Evolutionary conservation across 1,140 invertebrate species (phyloP).

Genomic region (Drosophila ercepeae): DNA sequence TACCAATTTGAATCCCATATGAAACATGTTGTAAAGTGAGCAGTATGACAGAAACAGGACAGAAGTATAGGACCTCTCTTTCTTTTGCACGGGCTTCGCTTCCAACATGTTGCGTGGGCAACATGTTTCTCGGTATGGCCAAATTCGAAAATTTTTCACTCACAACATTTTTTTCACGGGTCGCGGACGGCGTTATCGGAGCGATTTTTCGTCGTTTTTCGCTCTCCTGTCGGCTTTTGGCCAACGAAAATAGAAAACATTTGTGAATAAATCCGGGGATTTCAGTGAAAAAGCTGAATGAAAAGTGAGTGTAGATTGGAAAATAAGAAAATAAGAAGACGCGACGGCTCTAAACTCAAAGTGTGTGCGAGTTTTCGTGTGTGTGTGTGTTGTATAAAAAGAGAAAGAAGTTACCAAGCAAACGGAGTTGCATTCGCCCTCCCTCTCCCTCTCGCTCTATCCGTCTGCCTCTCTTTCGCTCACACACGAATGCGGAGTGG

Average conservation of each 20-base stretch:
- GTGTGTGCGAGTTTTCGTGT: constrained; percentile 30
- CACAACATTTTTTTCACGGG: too few relatives aligned
- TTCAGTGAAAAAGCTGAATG: constrained; percentile 41
- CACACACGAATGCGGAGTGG: constrained; percentile 57
- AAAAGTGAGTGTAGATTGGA: constrained; percentile 33
- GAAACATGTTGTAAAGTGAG: too few relatives aligned
- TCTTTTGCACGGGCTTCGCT: too few relatives aligned
- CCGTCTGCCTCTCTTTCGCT: constrained; percentile 14
- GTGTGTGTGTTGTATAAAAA: constrained; percentile 44
- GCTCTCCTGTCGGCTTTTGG: constrained; percentile 38
- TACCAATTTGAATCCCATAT: too few relatives aligned
- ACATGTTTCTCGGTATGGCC: too few relatives aligned
- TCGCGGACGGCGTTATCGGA: constrained; percentile 47
- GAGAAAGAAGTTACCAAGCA: constrained; percentile 74
- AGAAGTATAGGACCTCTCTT: too few relatives aligned
- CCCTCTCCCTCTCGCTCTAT: background rate
- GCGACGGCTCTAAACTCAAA: constrained; percentile 51
- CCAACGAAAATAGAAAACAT: constrained; percentile 26
- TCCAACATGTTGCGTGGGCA: too few relatives aligned
- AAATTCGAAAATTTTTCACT: background rate
- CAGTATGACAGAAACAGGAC: too few relatives aligned
- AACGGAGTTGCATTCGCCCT: constrained; percentile 60
- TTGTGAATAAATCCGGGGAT: constrained; percentile 6
- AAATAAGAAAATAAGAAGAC: constrained; percentile 33
- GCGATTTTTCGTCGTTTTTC: constrained; percentile 41